Evolutionary conservation across 2,888 invertebrate species (phyloP).

Genomic region (Lasius fuliginosus): DNA sequence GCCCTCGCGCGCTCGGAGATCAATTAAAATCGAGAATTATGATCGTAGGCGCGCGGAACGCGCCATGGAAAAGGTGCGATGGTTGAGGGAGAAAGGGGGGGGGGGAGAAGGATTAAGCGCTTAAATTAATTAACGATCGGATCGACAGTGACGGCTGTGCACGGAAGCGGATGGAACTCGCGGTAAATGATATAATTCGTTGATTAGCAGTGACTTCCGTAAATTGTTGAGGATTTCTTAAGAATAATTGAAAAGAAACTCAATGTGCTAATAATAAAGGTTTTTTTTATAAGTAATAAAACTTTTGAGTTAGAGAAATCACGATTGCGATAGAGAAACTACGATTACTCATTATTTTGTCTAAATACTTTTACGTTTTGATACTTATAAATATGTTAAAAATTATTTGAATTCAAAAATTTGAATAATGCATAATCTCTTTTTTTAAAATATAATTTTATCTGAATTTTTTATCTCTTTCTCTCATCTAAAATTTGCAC

Average conservation of each 20-base stretch:
- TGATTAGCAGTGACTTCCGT: constrained; percentile 31
- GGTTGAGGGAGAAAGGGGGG: neutral
- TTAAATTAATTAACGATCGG: constrained; percentile 81
- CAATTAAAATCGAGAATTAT: constrained; percentile 83
- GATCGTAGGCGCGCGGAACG: constrained; percentile 71
- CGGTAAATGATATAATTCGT: constrained; percentile 54
- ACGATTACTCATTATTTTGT: neutral
- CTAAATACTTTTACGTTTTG: neutral
- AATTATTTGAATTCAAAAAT: neutral
- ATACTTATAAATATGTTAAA: neutral
- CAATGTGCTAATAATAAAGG: neutral
- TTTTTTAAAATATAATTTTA: neutral
- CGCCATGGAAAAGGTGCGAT: constrained; percentile 63
- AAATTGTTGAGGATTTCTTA: neutral
- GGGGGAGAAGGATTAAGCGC: constrained; percentile 70
- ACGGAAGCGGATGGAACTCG: constrained; percentile 69
- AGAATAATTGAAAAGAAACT: neutral
- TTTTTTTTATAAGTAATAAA: neutral
- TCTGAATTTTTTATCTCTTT: neutral
- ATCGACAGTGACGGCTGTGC: constrained; percentile 29
- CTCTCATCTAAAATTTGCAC: neutral
- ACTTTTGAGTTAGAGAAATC: neutral
- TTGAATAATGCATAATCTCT: neutral
- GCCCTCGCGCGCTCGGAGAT: constrained; percentile 78
- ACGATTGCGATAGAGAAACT: neutral